Evolutionary conservation across 2,113 vertebrate genomes (phyloP).

Genomic region (Aldabrachelys gigantea): DNA sequence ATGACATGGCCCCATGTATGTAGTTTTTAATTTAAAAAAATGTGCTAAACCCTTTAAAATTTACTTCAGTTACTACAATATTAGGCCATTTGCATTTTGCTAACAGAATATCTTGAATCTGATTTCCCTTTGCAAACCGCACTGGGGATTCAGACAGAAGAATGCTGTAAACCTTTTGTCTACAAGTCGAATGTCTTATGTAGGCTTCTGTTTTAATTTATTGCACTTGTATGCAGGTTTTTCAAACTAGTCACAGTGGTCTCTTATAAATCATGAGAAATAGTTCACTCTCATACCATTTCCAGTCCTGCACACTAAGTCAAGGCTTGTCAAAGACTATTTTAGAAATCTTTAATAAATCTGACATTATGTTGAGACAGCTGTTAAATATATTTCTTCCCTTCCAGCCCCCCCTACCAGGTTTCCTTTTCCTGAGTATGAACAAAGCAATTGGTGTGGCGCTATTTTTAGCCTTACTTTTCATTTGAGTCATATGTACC

Average conservation of each 20-base stretch:
- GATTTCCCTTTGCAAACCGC: constrained; percentile 44
- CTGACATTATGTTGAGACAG: constrained; percentile 75
- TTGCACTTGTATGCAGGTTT: constrained; percentile 53
- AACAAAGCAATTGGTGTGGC: constrained; percentile 61
- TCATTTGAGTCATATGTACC: constrained; percentile 62
- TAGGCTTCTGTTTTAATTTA: constrained; percentile 73
- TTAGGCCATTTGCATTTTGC: neutral
- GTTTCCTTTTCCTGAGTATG: constrained; percentile 63
- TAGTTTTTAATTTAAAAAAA: constrained; percentile 30
- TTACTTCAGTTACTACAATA: constrained; percentile 1
- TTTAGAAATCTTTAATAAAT: constrained; percentile 73
- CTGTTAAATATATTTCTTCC: constrained; percentile 69
- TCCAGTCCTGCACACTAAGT: constrained; percentile 46
- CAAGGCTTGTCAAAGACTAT: constrained; percentile 67
- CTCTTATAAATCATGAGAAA: constrained; percentile 70
- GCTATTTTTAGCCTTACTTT: constrained; percentile 63
- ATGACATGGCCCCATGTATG: neutral
- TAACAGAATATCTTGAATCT: constrained; percentile 41
- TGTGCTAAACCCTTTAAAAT: constrained; percentile 20
- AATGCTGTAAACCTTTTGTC: constrained; percentile 58
- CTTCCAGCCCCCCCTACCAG: neutral
- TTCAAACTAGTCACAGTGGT: constrained; percentile 63
- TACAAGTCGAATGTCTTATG: constrained; percentile 51
- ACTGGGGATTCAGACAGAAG: constrained; percentile 56
- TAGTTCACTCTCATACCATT: constrained; percentile 55